Conservation (phyloP, 2,888 invertebrate species). For the Glyphotaelius pellucidus region DNA sequence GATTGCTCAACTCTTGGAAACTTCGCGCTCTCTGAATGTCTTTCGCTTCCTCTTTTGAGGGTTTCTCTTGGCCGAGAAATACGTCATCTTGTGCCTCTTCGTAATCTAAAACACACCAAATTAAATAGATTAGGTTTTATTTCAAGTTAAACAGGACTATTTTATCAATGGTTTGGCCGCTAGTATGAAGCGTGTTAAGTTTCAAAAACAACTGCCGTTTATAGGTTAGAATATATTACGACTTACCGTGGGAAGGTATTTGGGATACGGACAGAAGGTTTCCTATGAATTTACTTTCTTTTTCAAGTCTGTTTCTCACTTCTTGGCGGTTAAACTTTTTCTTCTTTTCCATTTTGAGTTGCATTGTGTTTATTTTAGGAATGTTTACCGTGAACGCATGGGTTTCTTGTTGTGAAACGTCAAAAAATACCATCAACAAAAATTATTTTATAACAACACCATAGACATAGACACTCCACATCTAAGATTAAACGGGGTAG, state of each 20-base stretch:
- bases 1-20: conserved; percentile 81
- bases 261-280: conserved; percentile 78
- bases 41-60: conserved; percentile 69
- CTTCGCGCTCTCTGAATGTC: conserved; percentile 77
- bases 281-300: conserved; percentile 79
- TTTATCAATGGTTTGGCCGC: not conserved
- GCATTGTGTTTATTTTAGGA: conserved; percentile 39
- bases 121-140: not conserved
- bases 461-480: not conserved
- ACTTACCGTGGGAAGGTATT: conserved; percentile 74
- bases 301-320: conserved; percentile 69
- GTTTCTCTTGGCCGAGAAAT: conserved; percentile 66
- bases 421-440: conserved; percentile 29
- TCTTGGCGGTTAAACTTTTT: conserved; percentile 55
- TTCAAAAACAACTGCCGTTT: conserved; percentile 51
- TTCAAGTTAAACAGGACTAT: conserved; percentile 47
- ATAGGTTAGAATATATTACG: conserved; percentile 48
- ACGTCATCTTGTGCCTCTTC: conserved; percentile 71
- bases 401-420: conserved; percentile 28
- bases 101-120: conserved; percentile 69
- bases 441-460: not conserved
- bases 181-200: not conserved
- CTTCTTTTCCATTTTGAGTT: conserved; percentile 57
- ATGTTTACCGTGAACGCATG: conserved; percentile 23
- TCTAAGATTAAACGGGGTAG: not conserved